Base-by-base conservation (phyloP, 2,797 vertebrate species). In the Coccyzus lansbergi region DNA sequence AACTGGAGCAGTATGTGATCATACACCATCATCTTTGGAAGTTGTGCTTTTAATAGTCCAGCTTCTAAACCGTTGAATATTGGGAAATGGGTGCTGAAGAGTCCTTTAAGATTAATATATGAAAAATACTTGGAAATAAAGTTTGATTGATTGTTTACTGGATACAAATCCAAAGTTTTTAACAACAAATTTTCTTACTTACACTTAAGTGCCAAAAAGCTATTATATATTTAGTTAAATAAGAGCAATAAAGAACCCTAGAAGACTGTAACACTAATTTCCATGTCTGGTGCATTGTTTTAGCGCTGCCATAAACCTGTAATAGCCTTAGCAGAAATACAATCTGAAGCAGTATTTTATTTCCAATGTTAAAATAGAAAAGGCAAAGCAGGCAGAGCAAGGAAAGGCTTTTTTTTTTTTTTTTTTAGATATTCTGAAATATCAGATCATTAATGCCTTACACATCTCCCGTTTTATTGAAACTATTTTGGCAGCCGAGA, bases 221-320 rank as follows among this genome's bases (percentile, higher is more conserved):
- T 90, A 44, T 95, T 85, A 77, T 83, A 93, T 75, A 93, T 95
- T 97, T 95, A 55, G n/a, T 63, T 94, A 96, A 97, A 90, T 92
- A 94, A 95, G 76, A 95, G 75, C 34, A 28, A 89, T 96, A 96
- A 96, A 96, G 80, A 95, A 90, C 68, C 63, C 70, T 91, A 76
- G 67, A 93, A 95, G 52, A 86, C 3, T 44, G 38, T 90, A 90
- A 95, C 80, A 81, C 75, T 96, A 91, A 97, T 97, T 97, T 97
- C 87, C 86, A 90, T 88, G 80, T 96, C 95, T 94, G 92, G 92
- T 67, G 82, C 82, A 94, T 69, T 36, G 26, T 95, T 97, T 98
- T 97, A 97, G 76, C 90, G 78, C 83, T 74, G 52, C 91, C 94
- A 90, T 98, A 98, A 98, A 97, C 85, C 90, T 97, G 92, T 87